Evolutionary conservation across 2,113 vertebrate genomes (phyloP), one percentile per base, ranked within the genome.

Genomic region (Bos taurus): DNA sequence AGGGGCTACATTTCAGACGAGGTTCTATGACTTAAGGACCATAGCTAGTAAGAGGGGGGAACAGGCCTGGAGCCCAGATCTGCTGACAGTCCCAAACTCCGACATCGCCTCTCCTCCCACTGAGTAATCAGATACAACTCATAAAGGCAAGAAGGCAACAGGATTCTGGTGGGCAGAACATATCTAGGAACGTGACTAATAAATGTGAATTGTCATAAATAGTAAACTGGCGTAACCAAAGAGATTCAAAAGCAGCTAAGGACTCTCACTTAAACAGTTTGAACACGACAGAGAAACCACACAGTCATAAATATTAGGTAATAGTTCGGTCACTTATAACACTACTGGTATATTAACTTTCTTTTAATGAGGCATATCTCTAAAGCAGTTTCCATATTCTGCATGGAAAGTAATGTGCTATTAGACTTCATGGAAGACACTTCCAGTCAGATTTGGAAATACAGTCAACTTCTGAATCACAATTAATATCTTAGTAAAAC

Each of bases 401-500:
- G 52, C 59, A 89, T 10, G 48, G 82, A 43, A 95, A 91, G 82
- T 62, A 97, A 88, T 48, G 14, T 43, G 60, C 89, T 48, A 43
- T 4, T 88, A 60, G 67, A 92, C 74, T 90, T 60, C 28, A 78
- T 64, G 46, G 59, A 89, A 91, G 93, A 83, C 46, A 86, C 62
- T 57, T 97, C 48, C 60, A 97, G 77, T 74, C 77, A 94, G 82
- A 96, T 60, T 86, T 40, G 94, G 85, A 97, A 64, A 89, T 57
- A 86, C 0, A 60, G 92, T 90, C 59, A 60, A 91, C 25, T 91
- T 97, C 60, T 36, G 78, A 95, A 87, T 91, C 83, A 93, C 87
- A 95, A 94, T 95, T 91, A 95, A 46, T 62, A 94, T 84, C 77
- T 91, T 83, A 78, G 78, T 85, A 97, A 96, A 92, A 94, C 0